Conservation (phyloP, 2,113 vertebrate genomes). For the Phocoena phocoena region DNA sequence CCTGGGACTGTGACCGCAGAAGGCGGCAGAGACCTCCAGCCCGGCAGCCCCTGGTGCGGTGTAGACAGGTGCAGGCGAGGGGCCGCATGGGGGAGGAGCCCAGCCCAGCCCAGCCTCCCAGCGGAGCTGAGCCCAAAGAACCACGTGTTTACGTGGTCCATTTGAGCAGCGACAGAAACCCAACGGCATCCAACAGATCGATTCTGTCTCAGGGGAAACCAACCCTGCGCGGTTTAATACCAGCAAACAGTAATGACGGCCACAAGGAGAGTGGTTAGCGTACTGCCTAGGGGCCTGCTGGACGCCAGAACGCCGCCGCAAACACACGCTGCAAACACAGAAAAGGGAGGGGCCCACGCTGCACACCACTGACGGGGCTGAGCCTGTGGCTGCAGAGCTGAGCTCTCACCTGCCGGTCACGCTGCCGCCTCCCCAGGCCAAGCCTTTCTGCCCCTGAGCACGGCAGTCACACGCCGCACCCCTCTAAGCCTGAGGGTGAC, state of each 20-base stretch:
- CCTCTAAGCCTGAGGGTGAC: not conserved
- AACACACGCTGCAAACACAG: not conserved
- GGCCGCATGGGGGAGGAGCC: not conserved
- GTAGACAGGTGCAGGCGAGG: too few relatives aligned
- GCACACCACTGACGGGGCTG: not conserved
- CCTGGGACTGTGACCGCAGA: too few relatives aligned
- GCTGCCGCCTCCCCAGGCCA: not conserved
- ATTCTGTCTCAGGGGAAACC: not conserved
- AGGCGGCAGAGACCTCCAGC: too few relatives aligned
- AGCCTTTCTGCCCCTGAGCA: not conserved
- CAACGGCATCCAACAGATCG: not conserved
- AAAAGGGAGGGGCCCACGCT: not conserved
- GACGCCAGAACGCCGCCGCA: not conserved
- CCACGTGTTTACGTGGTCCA: not conserved
- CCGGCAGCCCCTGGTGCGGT: too few relatives aligned
- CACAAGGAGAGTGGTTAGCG: not conserved
- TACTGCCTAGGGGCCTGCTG: not conserved
- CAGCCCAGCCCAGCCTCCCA: not conserved
- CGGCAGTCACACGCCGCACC: not conserved
- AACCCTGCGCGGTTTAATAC: not conserved
- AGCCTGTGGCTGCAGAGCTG: not conserved
- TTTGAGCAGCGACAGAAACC: not conserved
- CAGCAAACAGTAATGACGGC: not conserved
- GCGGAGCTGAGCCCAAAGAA: not conserved
- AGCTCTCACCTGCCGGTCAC: not conserved